Evolutionary conservation across 1,140 invertebrate genomes (phyloP), one percentile per base, ranked within the genome.

Genomic region (Cyclina sinensis): DNA sequence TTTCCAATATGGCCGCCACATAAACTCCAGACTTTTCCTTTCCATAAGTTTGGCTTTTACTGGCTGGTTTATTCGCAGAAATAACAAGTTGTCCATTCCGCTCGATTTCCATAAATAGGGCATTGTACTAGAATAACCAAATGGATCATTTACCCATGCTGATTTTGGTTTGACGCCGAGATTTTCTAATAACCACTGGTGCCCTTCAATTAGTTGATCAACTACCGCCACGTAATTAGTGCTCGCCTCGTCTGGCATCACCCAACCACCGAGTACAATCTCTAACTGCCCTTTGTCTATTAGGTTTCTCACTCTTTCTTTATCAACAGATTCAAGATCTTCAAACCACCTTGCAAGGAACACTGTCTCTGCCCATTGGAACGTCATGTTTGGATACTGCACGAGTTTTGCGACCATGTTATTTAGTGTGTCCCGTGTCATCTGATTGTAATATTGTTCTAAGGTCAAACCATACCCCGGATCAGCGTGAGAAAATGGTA

Each of bases 401-500:
- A 96, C 95, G 27, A 99, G 93, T 95, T 99, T 98, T 2, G 96
- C 96, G 18, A 99, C 96, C 96, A 99, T 98, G 95, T 98, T 98
- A 91, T 98, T 97, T 70, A 99, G 96, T 94, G 99, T 99, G 86
- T 97, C 97, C 90, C 97, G 97, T 0, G 98, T 99, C 95, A 99
- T 97, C 54, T 97, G 96, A 39, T 96, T 95, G 95, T 98, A 99
- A 95, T 99, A 99, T 90, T 70, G 81, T 91, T 92, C 74, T 62
- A 82, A 70, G 2, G 73, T 76, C 27, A 68, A n/a, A 85, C 76
- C 65, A 76, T 81, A 89, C 96, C 97, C 98, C 84, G 99, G 99
- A 97, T 99, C 99, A 95, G 99, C 99, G 93, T 99, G 99, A 0
- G 98, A 99, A 96, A 99, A 99, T 1, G 98, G 99, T 12, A 99